Percentiles rank a stretch among this genome's conserved stretches.
phyloP scores from a whole-genome alignment of 2,888 invertebrate genomes.

The Cataglyphis rosenhaueri region DNA sequence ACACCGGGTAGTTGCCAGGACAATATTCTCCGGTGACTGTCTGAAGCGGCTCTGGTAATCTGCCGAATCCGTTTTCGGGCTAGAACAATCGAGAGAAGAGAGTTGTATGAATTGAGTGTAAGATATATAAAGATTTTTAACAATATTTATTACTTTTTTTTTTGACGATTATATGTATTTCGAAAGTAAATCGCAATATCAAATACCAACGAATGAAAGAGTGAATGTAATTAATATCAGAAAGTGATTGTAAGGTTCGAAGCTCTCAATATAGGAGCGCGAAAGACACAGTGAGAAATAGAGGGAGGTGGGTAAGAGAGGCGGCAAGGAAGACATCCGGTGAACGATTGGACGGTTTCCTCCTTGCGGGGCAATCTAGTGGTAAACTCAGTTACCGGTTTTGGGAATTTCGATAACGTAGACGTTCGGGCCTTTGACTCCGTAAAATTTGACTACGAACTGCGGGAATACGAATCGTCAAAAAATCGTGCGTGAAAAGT shows the following conservation, averaged over 20 bases:
- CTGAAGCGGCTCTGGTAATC: conserved; percentile 76
- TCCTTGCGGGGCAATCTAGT: conserved; percentile 85
- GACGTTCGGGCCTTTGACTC: conserved; percentile 63
- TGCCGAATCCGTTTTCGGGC: conserved; percentile 76
- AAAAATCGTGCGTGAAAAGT: conserved; percentile 12
- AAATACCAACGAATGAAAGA: conserved; percentile 15
- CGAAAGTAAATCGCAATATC: conserved; percentile 24
- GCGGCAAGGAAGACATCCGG: conserved; percentile 82
- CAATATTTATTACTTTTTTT: not conserved
- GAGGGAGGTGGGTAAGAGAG: conserved; percentile 59
- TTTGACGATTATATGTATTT: not conserved
- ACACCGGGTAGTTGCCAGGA: conserved; percentile 71
- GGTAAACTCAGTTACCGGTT: conserved; percentile 84
- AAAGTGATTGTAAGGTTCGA: conserved; percentile 38
- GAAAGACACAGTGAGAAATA: conserved; percentile 61
- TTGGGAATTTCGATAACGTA: conserved; percentile 79
- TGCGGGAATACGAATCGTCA: conserved; percentile 7
- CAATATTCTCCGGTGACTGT: conserved; percentile 74
- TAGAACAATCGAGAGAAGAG: conserved; percentile 64
- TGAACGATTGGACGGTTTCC: conserved; percentile 85
- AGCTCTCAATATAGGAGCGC: conserved; percentile 51
- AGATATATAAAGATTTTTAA: not conserved
- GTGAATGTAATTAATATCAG: conserved; percentile 31
- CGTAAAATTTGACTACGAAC: conserved; percentile 56
- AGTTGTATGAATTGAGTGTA: not conserved